Percentiles rank a stretch among this genome's conserved stretches.
These are phyloP conservation scores for Hyposoter didymator DNA, from an alignment of 2,888 invertebrate species.

Conservation along the genomic window DNA sequence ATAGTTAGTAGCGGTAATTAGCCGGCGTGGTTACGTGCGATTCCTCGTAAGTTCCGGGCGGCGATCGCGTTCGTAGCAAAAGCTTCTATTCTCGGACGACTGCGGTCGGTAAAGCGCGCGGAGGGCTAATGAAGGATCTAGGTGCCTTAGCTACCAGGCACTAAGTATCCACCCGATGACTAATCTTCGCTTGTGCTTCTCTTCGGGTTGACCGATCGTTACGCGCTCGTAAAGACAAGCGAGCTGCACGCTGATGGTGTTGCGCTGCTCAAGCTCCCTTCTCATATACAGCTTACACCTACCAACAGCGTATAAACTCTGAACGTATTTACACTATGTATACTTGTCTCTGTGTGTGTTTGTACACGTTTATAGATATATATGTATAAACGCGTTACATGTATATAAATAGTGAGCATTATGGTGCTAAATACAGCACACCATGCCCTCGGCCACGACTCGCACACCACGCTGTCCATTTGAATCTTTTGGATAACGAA, in stretches of 20 bases:
- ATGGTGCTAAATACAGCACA: slow-evolving; percentile 50
- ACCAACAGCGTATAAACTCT: no score
- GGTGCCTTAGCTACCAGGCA: slow-evolving; percentile 67
- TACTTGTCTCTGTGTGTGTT: not conserved
- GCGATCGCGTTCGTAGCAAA: slow-evolving; percentile 37
- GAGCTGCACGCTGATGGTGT: slow-evolving; percentile 45
- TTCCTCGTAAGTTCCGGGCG: slow-evolving; percentile 45
- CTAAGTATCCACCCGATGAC: slow-evolving; percentile 78
- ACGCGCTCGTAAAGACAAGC: slow-evolving; percentile 77
- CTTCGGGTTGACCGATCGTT: slow-evolving; percentile 79
- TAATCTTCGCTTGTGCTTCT: slow-evolving; percentile 77
- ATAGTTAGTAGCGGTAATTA: slow-evolving; percentile 59
- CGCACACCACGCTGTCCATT: slow-evolving; percentile 51
- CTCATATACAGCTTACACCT: slow-evolving; percentile 5
- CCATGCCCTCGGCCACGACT: slow-evolving; percentile 29
- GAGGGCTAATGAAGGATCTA: slow-evolving; percentile 78
- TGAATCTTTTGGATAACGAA: slow-evolving; percentile 70
- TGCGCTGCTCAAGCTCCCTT: slow-evolving; percentile 40
- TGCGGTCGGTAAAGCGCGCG: slow-evolving; percentile 44
- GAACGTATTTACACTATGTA: not conserved
- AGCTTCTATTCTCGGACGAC: slow-evolving; percentile 53
- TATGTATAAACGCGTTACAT: not conserved
- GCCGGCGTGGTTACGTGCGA: slow-evolving; percentile 60
- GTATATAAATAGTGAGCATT: slow-evolving; percentile 31
- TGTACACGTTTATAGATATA: not conserved